Percentiles rank a stretch among this genome's conserved stretches.
These are phyloP conservation scores for Eristalis intricaria DNA, from an alignment of 2,888 invertebrate species.

Conservation along the genomic window DNA sequence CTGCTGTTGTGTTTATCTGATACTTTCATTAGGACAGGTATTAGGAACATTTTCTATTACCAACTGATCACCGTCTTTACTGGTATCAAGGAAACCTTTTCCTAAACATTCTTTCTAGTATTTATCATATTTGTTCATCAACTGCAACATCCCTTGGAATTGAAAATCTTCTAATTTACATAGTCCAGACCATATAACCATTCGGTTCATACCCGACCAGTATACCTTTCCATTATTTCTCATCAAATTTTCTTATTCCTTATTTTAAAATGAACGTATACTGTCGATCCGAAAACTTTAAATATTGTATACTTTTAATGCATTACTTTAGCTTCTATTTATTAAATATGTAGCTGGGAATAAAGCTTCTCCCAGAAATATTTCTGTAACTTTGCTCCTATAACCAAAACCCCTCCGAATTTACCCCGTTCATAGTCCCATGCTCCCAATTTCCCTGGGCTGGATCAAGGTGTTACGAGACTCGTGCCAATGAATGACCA, in stretches of 20 bases:
- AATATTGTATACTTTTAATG: conserved; percentile 24
- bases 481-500: too few species aligned
- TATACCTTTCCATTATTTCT: conserved; percentile 46
- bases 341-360: too few species aligned
- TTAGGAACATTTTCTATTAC: neutral
- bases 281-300: conserved; percentile 47
- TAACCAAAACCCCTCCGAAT: too few species aligned
- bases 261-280: conserved; percentile 32
- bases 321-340: too few species aligned
- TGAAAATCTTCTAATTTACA: conserved; percentile 74
- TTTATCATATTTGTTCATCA: conserved; percentile 75
- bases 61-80: neutral
- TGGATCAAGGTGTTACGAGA: too few species aligned
- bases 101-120: neutral
- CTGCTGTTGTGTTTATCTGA: too few species aligned
- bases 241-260: conserved; percentile 30
- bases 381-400: too few species aligned
- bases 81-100: too few species aligned
- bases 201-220: conserved; percentile 53
- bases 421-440: too few species aligned
- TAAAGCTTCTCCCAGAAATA: too few species aligned
- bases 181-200: conserved; percentile 76
- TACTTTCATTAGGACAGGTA: neutral
- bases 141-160: conserved; percentile 76
- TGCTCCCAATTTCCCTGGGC: too few species aligned